These are phyloP conservation scores for Dioctria linearis DNA, from an alignment of 2,888 invertebrate genomes.

Conservation along the genomic window DNA sequence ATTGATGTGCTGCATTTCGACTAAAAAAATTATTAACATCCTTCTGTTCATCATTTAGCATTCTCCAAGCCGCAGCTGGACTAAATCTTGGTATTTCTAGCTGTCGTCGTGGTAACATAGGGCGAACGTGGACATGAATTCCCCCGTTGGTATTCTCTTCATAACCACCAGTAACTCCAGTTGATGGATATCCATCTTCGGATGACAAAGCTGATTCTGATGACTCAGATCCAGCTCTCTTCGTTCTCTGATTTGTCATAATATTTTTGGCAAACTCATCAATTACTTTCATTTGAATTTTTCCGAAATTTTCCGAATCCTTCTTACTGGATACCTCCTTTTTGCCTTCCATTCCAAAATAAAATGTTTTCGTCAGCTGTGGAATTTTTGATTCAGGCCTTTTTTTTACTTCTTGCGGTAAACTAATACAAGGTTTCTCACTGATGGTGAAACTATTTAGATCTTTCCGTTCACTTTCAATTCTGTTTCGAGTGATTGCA, in stretches of 20 bases:
- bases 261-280: conserved; percentile 67
- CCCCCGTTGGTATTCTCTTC: conserved; percentile 72
- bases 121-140: conserved; percentile 81
- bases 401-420: conserved; percentile 3
- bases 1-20: neutral
- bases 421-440: too few species aligned
- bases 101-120: conserved; percentile 85
- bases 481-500: too few species aligned
- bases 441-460: neutral
- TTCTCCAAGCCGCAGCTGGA: conserved; percentile 87
- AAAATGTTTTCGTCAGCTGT: conserved; percentile 75
- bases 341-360: conserved; percentile 84
- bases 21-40: conserved; percentile 35
- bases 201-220: conserved; percentile 76
- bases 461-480: too few species aligned
- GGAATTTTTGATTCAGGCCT: conserved; percentile 62
- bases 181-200: conserved; percentile 68
- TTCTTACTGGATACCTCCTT: conserved; percentile 62
- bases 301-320: conserved; percentile 56
- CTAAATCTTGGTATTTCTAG: conserved; percentile 85
- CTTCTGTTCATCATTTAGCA: conserved; percentile 71
- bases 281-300: conserved; percentile 63
- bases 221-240: conserved; percentile 67
- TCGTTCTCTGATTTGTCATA: conserved; percentile 56
- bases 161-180: conserved; percentile 60